phyloP scores from a whole-genome alignment of 2,113 vertebrate genomes.

The Lethenteron reissneri region DNA sequence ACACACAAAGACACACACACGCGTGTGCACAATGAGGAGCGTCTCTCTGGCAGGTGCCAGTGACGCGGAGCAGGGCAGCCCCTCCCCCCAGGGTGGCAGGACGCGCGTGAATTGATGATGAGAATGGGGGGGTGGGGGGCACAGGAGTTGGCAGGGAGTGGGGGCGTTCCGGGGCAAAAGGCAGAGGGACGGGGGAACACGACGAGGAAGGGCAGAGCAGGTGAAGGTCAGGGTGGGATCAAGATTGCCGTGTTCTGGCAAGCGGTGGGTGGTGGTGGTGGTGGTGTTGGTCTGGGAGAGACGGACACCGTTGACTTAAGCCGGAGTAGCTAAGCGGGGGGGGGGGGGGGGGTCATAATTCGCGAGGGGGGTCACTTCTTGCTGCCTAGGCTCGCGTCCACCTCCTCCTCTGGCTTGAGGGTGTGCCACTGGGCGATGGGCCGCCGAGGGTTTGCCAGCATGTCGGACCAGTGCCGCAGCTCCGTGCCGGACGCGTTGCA shows the following conservation, averaged over 20 bases:
- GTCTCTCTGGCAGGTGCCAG: no score
- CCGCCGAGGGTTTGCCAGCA: constrained; percentile 82
- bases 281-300: no score
- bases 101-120: background rate
- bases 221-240: background rate
- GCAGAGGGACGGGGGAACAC: background rate
- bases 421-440: constrained; percentile 98
- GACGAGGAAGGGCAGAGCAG: background rate
- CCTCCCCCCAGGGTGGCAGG: background rate
- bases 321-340: no score
- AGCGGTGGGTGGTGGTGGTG: no score
- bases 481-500: constrained; percentile 60
- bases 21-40: no score
- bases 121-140: background rate
- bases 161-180: background rate
- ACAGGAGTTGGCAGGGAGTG: background rate
- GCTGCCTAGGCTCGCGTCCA: constrained; percentile 60
- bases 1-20: no score
- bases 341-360: no score
- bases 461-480: constrained; percentile 93
- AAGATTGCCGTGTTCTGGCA: no score
- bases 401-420: constrained; percentile 83
- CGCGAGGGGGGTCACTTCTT: constrained; percentile 45
- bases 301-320: no score
- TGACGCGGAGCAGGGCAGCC: no score